Percentiles rank a stretch among this genome's conserved stretches.
Evolutionary conservation across 2,797 vertebrate species (phyloP).

Genomic region (Psittacula echo): DNA sequence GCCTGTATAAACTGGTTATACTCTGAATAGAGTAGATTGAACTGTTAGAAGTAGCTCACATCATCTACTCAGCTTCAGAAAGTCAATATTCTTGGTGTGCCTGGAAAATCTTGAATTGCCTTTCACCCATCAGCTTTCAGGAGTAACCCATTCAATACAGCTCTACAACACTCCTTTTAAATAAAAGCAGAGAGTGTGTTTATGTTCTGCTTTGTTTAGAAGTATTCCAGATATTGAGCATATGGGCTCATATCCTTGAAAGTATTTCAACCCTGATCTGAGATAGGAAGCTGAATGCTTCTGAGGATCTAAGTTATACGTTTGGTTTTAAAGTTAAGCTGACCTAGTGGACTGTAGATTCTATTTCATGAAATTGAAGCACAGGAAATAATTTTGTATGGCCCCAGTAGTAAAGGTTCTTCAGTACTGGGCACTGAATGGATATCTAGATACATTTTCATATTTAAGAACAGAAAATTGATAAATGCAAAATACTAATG

Average conservation of each 20-base stretch:
- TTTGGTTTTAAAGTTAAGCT: neutral
- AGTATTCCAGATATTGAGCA: neutral
- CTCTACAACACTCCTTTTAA: neutral
- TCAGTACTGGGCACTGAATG: neutral
- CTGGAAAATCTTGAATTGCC: neutral
- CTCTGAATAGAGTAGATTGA: slow-evolving; percentile 32
- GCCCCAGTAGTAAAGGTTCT: neutral
- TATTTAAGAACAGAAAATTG: neutral
- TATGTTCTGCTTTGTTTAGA: neutral
- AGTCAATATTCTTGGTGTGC: slow-evolving; percentile 5
- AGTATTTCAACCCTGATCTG: neutral
- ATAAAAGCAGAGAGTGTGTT: neutral
- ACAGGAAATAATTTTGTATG: neutral
- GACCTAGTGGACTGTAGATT: neutral
- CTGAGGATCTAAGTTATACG: neutral
- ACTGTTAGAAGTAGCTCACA: slow-evolving; percentile 43
- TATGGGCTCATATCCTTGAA: neutral
- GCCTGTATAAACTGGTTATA: slow-evolving; percentile 19
- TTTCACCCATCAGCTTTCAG: neutral
- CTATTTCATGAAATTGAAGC: neutral
- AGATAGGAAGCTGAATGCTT: neutral
- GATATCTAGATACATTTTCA: neutral
- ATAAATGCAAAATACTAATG: neutral
- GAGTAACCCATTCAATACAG: neutral
- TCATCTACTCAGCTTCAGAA: slow-evolving; percentile 19